Conservation (phyloP, 2,888 invertebrate species). For the Dasypogon diadema region DNA sequence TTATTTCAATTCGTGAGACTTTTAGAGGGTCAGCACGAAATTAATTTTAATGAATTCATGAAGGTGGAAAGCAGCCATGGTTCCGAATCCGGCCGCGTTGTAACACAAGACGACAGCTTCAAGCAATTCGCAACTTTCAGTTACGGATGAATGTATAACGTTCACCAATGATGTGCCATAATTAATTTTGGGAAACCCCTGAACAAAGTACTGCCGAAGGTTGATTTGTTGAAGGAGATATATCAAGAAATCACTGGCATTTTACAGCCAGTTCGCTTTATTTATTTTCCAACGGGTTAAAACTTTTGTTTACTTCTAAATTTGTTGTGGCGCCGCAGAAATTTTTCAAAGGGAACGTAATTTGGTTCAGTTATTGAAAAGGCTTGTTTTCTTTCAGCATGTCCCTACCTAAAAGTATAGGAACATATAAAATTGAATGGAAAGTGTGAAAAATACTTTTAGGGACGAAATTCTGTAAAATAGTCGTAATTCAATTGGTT, state of each 20-base stretch:
- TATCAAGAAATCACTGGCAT: constrained; percentile 18
- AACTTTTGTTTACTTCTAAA: neutral
- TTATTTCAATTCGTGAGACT: neutral
- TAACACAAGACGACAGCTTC: neutral
- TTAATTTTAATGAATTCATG: constrained; percentile 53
- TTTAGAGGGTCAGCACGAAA: constrained; percentile 42
- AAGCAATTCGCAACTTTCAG: neutral
- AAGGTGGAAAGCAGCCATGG: constrained; percentile 41
- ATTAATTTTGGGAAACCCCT: constrained; percentile 16
- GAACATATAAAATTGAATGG: too few species aligned
- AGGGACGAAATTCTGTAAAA: too few species aligned
- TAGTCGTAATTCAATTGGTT: too few species aligned
- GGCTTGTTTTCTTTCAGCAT: too few species aligned
- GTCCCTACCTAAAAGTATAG: too few species aligned
- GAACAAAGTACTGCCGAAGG: neutral
- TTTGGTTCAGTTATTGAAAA: constrained; percentile 13
- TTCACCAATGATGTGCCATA: constrained; percentile 13
- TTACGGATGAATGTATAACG: neutral
- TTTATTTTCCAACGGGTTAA: neutral
- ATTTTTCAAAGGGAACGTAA: neutral
- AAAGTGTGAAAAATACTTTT: too few species aligned
- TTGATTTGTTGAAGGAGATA: constrained; percentile 18
- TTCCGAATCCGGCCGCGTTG: neutral
- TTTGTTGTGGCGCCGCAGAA: constrained; percentile 2
- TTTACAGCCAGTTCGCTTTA: neutral